Percentiles rank a stretch among this genome's conserved stretches.
Evolutionary conservation across 2,113 vertebrate genomes (phyloP).

Genomic region (Lagopus leucura): DNA sequence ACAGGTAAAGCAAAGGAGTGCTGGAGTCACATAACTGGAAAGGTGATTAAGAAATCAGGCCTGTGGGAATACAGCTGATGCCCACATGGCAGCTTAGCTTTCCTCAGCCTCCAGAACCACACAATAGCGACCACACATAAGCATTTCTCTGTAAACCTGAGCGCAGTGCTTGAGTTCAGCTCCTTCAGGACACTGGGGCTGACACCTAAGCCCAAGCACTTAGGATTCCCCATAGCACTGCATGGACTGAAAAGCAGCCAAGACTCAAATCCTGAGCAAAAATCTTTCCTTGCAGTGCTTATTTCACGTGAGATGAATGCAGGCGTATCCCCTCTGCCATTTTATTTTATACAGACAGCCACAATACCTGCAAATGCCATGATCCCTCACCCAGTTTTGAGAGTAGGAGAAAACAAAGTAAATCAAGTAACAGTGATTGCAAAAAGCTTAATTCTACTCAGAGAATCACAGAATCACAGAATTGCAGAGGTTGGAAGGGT

Average conservation of each 20-base stretch:
- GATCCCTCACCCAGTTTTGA: not conserved
- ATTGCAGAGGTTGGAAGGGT: too few species aligned
- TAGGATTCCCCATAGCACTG: not conserved
- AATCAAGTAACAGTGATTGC: not conserved
- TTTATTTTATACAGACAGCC: not conserved
- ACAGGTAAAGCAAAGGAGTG: slow-evolving; percentile 4
- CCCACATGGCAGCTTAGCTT: not conserved
- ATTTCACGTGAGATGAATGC: not conserved
- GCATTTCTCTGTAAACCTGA: not conserved
- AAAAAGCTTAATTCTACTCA: not conserved
- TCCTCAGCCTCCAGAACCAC: not conserved
- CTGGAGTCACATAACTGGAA: not conserved
- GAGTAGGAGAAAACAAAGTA: not conserved
- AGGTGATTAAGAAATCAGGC: not conserved
- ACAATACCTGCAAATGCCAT: not conserved
- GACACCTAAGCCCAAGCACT: not conserved
- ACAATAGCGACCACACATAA: not conserved
- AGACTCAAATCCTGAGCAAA: not conserved
- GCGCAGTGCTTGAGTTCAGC: not conserved
- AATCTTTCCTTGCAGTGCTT: not conserved
- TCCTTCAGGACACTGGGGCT: not conserved
- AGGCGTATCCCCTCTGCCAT: not conserved
- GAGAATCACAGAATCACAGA: too few species aligned
- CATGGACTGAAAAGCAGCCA: not conserved
- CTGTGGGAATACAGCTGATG: not conserved